phyloP scores from a whole-genome alignment of 1,140 invertebrate species.

The Oscheius sp. region DNA sequence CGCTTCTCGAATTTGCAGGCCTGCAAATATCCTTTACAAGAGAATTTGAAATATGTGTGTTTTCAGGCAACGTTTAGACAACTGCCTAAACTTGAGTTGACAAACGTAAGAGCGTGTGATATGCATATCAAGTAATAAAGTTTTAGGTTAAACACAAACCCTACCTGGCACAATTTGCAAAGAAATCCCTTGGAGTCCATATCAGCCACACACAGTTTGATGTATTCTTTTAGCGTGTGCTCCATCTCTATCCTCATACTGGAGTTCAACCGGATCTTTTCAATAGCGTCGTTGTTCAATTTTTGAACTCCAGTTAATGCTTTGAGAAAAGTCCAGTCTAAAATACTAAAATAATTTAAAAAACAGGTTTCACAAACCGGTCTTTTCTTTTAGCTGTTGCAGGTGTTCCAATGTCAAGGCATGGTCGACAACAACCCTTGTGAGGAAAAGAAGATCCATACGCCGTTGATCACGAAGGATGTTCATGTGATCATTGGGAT shows the following conservation, averaged over 20 bases:
- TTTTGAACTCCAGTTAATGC: conserved; percentile 33
- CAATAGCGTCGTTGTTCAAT: conserved; percentile 30
- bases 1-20: conserved; percentile 8
- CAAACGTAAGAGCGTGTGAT: too few species aligned
- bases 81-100: too few species aligned
- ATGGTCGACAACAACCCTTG: conserved; percentile 30
- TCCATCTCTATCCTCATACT: conserved; percentile 13
- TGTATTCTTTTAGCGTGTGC: conserved; percentile 28
- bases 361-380: conserved; percentile 13
- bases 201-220: conserved; percentile 16
- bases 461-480: conserved; percentile 5
- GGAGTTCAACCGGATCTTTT: conserved; percentile 5
- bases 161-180: conserved; percentile 10
- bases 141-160: neutral
- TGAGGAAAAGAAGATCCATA: conserved; percentile 11
- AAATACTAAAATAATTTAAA: conserved; percentile 18
- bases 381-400: conserved; percentile 33
- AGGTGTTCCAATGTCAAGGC: conserved; percentile 28
- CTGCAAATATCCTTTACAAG: too few species aligned
- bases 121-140: conserved; percentile 1
- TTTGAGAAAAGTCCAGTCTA: conserved; percentile 40
- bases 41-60: too few species aligned
- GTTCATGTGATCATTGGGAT: neutral
- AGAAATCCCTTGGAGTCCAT: neutral
- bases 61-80: too few species aligned